Conservation (phyloP, 2,888 invertebrate species). For the Platypus cylindrus region DNA sequence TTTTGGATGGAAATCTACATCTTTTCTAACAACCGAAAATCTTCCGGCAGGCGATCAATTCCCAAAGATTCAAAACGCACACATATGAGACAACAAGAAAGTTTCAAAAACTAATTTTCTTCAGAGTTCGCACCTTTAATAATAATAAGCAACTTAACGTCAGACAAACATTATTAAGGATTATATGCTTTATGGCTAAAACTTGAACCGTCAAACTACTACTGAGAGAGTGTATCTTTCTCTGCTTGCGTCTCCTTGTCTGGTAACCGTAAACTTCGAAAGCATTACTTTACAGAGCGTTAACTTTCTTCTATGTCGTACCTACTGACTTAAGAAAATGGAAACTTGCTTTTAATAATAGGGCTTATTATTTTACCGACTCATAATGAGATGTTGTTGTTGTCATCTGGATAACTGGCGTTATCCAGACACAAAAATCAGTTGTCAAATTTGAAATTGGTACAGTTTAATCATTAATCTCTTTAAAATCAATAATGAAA, state of each 20-base stretch:
- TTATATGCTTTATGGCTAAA: conserved; percentile 11
- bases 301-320: conserved; percentile 11
- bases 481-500: no score
- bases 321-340: conserved; percentile 12
- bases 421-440: no score
- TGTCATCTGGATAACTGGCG: no score
- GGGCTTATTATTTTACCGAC: conserved; percentile 13
- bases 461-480: no score
- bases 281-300: conserved; percentile 14
- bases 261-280: conserved; percentile 9
- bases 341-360: conserved; percentile 14
- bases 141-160: conserved; percentile 4
- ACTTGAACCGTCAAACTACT: conserved; percentile 9
- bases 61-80: no score
- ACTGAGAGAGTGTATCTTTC: conserved; percentile 5
- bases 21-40: no score
- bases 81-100: no score
- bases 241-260: no score
- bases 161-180: conserved; percentile 7
- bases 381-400: conserved; percentile 8
- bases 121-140: conserved; percentile 4
- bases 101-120: conserved; percentile 4
- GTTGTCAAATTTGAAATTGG: no score
- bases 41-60: no score
- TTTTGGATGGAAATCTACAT: no score